Conservation (phyloP, 30 jellyfish, hydroid and myxozoan species). For the Cassiopea andromeda region DNA sequence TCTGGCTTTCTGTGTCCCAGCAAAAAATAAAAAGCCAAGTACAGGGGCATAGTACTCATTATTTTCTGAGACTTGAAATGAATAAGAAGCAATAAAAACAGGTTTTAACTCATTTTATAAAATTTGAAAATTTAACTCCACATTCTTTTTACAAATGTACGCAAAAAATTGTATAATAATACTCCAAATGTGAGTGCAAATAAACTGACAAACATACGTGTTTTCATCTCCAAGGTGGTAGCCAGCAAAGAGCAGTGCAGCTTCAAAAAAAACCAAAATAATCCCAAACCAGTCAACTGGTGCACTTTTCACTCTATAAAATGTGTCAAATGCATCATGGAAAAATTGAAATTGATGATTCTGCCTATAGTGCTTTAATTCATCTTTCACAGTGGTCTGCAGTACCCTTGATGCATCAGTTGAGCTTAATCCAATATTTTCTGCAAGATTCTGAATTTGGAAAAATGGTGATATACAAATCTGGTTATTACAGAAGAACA, state of each 20-base stretch:
- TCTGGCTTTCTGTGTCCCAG: too few relatives aligned
- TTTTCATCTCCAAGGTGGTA: slow-evolving; percentile 58
- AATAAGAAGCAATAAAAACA: too few relatives aligned
- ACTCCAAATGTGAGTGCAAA: too few relatives aligned
- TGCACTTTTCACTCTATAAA: slow-evolving; percentile 7
- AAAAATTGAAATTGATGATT: neutral
- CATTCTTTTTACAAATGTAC: too few relatives aligned
- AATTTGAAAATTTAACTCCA: too few relatives aligned
- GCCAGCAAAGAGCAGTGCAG: slow-evolving; percentile 42
- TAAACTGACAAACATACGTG: slow-evolving; percentile 16
- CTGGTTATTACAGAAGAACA: neutral
- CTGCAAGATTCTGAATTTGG: slow-evolving; percentile 5
- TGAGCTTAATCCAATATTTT: slow-evolving; percentile 46
- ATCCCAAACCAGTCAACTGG: slow-evolving; percentile 84
- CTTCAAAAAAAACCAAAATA: slow-evolving; percentile 17
- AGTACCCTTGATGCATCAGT: slow-evolving; percentile 46
- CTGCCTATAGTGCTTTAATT: slow-evolving; percentile 19
- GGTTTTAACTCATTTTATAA: too few relatives aligned
- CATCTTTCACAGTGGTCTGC: slow-evolving; percentile 46
- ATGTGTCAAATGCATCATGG: slow-evolving; percentile 28
- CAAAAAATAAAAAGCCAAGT: too few relatives aligned
- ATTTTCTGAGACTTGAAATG: too few relatives aligned
- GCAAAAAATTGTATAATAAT: too few relatives aligned
- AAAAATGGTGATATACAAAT: too few relatives aligned
- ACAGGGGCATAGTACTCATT: too few relatives aligned